phyloP scores from a whole-genome alignment of 2,888 invertebrate genomes.

The Mesodorylaimus sp. region DNA sequence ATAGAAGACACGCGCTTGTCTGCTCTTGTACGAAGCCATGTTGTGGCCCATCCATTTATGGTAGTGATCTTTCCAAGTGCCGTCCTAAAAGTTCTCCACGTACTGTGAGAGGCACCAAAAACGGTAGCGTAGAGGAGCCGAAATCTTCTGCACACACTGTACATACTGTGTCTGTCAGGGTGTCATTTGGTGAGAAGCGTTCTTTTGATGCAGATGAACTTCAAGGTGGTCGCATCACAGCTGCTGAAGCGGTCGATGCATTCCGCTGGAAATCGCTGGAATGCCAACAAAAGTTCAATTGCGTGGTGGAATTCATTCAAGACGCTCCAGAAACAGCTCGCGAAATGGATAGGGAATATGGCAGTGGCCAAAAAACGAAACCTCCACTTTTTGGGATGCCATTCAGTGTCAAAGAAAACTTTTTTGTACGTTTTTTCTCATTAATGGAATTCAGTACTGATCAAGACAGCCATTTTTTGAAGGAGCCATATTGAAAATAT shows the following conservation, averaged over 20 bases:
- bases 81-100: too few species aligned
- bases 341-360: slow-evolving; percentile 4
- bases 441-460: neutral
- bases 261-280: slow-evolving; percentile 16
- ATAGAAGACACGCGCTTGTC: too few species aligned
- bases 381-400: slow-evolving; percentile 29
- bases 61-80: too few species aligned
- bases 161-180: neutral
- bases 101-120: too few species aligned
- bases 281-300: slow-evolving; percentile 20
- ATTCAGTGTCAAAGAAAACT: slow-evolving; percentile 29
- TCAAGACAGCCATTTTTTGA: too few species aligned
- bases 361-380: slow-evolving; percentile 12
- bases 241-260: slow-evolving; percentile 7
- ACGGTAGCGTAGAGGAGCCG: too few species aligned
- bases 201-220: slow-evolving; percentile 2
- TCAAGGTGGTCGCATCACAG: slow-evolving; percentile 4
- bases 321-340: slow-evolving; percentile 15
- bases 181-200: neutral
- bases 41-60: too few species aligned
- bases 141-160: neutral
- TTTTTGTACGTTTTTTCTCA: slow-evolving; percentile 15
- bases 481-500: too few species aligned
- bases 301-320: slow-evolving; percentile 23
- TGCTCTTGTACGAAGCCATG: too few species aligned